Evolutionary conservation across 2,888 invertebrate species (phyloP).

Genomic region (Neuroscelio doddi): DNA sequence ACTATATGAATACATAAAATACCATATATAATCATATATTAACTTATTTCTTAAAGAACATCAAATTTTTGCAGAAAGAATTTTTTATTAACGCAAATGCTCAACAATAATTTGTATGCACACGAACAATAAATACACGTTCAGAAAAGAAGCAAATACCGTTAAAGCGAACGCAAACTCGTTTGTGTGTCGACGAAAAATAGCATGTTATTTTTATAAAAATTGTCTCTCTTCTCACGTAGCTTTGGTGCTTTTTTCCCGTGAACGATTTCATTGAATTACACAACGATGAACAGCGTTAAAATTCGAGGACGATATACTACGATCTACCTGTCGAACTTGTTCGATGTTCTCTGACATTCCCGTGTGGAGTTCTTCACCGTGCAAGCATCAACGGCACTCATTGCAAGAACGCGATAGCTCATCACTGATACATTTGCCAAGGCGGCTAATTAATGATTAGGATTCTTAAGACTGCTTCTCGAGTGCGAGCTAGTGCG

Average conservation of each 20-base stretch:
- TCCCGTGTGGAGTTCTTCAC: constrained; percentile 8
- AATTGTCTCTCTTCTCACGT: neutral
- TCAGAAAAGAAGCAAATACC: no score
- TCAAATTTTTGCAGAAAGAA: no score
- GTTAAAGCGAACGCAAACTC: no score
- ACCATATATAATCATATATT: no score
- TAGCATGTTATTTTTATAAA: neutral
- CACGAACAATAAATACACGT: no score
- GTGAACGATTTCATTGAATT: neutral
- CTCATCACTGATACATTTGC: constrained; percentile 34
- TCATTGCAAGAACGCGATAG: constrained; percentile 7
- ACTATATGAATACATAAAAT: no score
- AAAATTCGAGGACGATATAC: neutral
- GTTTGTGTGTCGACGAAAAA: no score
- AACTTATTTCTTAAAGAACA: no score
- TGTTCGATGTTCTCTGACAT: constrained; percentile 5
- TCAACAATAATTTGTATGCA: no score
- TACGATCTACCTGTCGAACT: constrained; percentile 5
- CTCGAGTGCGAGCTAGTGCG: constrained; percentile 22
- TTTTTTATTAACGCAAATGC: no score
- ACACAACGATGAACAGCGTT: neutral
- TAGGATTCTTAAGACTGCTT: constrained; percentile 25
- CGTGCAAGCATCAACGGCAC: constrained; percentile 11
- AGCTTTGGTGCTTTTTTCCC: constrained; percentile 36
- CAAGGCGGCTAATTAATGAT: constrained; percentile 35